phyloP scores from a whole-genome alignment of 2,797 vertebrate genomes.

The Hybognathus amarus region DNA sequence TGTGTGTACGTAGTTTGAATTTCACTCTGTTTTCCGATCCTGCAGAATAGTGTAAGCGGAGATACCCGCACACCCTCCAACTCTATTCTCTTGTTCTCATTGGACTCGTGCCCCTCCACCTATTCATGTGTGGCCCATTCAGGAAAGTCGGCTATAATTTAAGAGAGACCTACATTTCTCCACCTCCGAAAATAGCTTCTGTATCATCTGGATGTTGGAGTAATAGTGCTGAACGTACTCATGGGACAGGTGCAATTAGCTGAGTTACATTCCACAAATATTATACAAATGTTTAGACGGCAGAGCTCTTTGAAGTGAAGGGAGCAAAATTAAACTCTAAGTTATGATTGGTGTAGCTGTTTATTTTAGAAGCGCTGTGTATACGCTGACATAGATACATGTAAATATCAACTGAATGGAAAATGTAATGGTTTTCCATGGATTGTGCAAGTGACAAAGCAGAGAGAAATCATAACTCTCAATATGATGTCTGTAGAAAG shows the following conservation, averaged over 20 bases:
- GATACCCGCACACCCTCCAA: constrained; percentile 34
- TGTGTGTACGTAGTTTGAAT: constrained; percentile 24
- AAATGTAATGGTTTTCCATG: background rate
- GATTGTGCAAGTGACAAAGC: background rate
- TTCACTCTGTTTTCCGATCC: constrained; percentile 20
- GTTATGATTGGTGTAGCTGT: constrained; percentile 30
- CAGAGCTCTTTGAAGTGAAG: constrained; percentile 67
- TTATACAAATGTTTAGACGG: constrained; percentile 69
- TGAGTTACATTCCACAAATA: constrained; percentile 68
- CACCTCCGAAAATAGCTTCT: constrained; percentile 53
- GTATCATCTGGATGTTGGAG: constrained; percentile 65
- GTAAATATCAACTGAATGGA: background rate
- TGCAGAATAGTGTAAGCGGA: constrained; percentile 44
- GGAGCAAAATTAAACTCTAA: constrained; percentile 54
- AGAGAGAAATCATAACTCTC: constrained; percentile 1
- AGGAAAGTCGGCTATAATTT: constrained; percentile 58
- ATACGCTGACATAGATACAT: background rate
- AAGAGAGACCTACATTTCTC: constrained; percentile 38
- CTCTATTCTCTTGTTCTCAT: constrained; percentile 32
- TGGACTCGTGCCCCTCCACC: constrained; percentile 33
- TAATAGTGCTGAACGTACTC: constrained; percentile 63
- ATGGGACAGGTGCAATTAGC: constrained; percentile 68
- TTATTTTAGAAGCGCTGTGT: constrained; percentile 6
- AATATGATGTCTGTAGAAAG: background rate
- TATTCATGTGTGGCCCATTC: constrained; percentile 52